phyloP scores from a whole-genome alignment of 1,140 invertebrate species.

The Rhagoletis pomonella region DNA sequence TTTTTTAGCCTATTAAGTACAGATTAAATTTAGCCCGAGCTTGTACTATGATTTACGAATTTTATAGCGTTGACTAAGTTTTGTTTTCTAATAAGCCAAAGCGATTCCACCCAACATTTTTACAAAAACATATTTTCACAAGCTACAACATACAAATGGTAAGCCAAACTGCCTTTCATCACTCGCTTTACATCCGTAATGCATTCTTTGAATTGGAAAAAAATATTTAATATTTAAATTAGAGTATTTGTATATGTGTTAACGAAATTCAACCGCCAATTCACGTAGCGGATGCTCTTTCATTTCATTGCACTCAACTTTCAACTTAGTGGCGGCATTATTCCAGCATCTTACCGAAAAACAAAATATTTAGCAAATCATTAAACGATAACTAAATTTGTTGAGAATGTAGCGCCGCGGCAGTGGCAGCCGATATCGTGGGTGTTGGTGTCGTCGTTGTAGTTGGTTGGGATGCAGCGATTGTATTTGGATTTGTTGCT shows the following conservation, averaged over 20 bases:
- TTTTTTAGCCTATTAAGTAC: too few species aligned
- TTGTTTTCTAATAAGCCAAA: too few species aligned
- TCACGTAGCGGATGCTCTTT: not conserved
- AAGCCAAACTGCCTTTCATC: too few species aligned
- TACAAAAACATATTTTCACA: too few species aligned
- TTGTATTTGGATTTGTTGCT: not conserved
- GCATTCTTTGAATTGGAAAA: too few species aligned
- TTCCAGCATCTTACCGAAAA: constrained; percentile 67
- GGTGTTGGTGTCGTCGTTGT: constrained; percentile 32
- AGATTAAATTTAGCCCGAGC: too few species aligned
- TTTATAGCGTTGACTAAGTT: too few species aligned
- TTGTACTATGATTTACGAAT: too few species aligned
- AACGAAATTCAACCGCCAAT: constrained; percentile 43
- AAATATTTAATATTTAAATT: constrained; percentile 27
- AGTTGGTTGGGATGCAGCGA: not conserved
- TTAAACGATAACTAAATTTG: constrained; percentile 74
- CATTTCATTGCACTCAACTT: not conserved
- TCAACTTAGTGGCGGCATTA: constrained; percentile 45
- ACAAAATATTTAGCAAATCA: constrained; percentile 73
- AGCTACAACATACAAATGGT: too few species aligned
- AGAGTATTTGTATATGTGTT: constrained; percentile 19
- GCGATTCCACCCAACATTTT: too few species aligned
- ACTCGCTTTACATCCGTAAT: too few species aligned
- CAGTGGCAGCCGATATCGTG: constrained; percentile 64
- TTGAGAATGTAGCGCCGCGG: constrained; percentile 66